Conservation (phyloP, 92 coral and sea anemone species). For the Zoanthus sociatus region DNA sequence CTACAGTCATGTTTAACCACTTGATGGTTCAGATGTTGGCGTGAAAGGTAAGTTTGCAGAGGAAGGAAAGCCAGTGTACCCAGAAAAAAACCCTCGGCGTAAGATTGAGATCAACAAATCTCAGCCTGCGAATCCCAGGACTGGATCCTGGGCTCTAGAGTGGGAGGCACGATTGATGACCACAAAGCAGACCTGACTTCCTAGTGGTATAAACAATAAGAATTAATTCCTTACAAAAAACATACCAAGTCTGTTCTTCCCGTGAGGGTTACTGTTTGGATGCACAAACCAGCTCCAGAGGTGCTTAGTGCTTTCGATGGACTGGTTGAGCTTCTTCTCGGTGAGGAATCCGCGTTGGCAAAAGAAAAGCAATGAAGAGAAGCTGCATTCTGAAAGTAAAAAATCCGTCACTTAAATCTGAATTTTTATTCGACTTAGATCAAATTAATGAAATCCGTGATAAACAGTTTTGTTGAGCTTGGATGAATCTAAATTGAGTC, state of each 20-base stretch:
- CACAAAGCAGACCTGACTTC: too few relatives aligned
- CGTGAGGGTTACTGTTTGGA: conserved; percentile 70
- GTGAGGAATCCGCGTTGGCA: conserved; percentile 81
- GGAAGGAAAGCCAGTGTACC: too few relatives aligned
- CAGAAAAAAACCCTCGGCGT: too few relatives aligned
- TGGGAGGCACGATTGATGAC: too few relatives aligned
- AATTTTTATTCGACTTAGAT: background rate
- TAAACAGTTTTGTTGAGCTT: background rate
- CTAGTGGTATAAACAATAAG: too few relatives aligned
- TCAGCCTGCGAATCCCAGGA: too few relatives aligned
- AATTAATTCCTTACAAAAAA: background rate
- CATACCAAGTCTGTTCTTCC: conserved; percentile 71
- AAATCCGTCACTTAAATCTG: background rate
- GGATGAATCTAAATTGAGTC: background rate
- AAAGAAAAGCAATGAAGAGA: conserved; percentile 90
- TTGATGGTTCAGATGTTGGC: too few relatives aligned
- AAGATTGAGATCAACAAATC: too few relatives aligned
- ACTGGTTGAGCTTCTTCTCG: conserved; percentile 63
- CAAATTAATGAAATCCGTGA: background rate
- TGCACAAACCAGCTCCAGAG: conserved; percentile 68
- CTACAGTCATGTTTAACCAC: too few relatives aligned
- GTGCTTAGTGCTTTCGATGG: conserved; percentile 65
- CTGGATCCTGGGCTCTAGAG: too few relatives aligned
- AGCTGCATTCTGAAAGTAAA: conserved; percentile 57
- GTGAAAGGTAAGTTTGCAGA: too few relatives aligned